Evolutionary conservation across 2,888 invertebrate species (phyloP).

Genomic region (Lasioglossum calceatum): DNA sequence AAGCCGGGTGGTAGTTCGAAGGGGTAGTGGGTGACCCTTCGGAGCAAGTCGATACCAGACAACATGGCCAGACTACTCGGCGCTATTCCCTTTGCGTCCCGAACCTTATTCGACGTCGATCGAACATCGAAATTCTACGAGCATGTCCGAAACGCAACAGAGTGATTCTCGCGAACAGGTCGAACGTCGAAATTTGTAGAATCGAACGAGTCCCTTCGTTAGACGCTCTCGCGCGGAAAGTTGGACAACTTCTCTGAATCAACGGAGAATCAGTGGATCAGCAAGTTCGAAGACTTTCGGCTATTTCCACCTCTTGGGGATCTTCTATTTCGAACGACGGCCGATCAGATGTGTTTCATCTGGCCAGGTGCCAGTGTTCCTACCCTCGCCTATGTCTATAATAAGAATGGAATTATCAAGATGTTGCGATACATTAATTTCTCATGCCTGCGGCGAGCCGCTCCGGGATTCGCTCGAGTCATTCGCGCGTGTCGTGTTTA

Average conservation of each 20-base stretch:
- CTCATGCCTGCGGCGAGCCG: neutral
- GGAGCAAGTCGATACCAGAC: slow-evolving; percentile 51
- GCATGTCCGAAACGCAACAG: neutral
- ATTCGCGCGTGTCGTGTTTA: neutral
- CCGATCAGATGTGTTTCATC: slow-evolving; percentile 57
- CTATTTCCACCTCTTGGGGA: slow-evolving; percentile 46
- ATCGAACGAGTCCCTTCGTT: neutral
- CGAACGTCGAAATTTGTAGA: neutral
- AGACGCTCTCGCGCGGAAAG: neutral
- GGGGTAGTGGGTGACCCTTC: slow-evolving; percentile 24
- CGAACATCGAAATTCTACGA: neutral
- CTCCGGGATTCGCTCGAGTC: neutral
- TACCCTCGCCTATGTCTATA: slow-evolving; percentile 54
- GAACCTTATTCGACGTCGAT: neutral
- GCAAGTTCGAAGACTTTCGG: slow-evolving; percentile 41
- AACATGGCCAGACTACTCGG: slow-evolving; percentile 43
- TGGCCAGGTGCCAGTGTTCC: slow-evolving; percentile 42
- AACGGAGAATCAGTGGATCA: slow-evolving; percentile 24
- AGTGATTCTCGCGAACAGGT: neutral
- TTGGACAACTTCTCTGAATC: neutral
- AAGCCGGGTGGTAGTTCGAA: slow-evolving; percentile 14
- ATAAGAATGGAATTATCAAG: slow-evolving; percentile 60
- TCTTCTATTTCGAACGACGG: slow-evolving; percentile 56
- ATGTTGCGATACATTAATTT: slow-evolving; percentile 57
- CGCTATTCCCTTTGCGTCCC: slow-evolving; percentile 13